These are phyloP conservation scores for Polypedilum vanderplanki DNA, from an alignment of 1,140 invertebrate species.

Conservation along the genomic window DNA sequence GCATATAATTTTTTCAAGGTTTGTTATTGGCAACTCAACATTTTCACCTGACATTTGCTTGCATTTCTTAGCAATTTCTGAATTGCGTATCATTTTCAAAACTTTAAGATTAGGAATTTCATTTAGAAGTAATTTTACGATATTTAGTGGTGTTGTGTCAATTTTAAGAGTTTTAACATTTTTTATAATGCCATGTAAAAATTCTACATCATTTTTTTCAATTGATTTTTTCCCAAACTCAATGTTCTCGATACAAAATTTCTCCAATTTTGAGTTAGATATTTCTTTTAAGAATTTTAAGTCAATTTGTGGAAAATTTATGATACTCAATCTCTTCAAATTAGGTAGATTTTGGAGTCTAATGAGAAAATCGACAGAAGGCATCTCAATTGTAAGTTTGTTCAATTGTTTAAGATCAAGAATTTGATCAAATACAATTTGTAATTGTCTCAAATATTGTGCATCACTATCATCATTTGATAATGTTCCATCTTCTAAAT, in stretches of 20 bases:
- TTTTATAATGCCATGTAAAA: neutral
- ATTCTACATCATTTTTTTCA: neutral
- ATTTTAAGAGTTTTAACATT: neutral
- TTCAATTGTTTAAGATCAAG: neutral
- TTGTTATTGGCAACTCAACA: neutral
- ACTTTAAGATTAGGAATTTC: neutral
- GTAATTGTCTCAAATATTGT: neutral
- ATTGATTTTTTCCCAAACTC: neutral
- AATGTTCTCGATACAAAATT: neutral
- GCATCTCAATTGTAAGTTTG: neutral
- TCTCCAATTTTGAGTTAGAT: neutral
- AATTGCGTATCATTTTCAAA: neutral
- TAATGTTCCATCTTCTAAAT: neutral
- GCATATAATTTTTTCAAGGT: neutral
- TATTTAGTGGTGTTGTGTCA: neutral
- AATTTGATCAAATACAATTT: neutral
- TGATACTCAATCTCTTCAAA: neutral
- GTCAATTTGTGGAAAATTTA: neutral
- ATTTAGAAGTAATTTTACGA: neutral
- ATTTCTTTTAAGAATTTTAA: neutral
- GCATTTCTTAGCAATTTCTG: neutral
- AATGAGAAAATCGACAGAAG: neutral
- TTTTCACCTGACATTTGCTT: neutral
- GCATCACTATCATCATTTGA: neutral
- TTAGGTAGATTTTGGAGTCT: neutral